A percentile compares a stretch with the other conserved stretches of the same genome.
Conservation (phyloP, 2,113 vertebrate genomes). For the Thryonomys swinderianus region DNA sequence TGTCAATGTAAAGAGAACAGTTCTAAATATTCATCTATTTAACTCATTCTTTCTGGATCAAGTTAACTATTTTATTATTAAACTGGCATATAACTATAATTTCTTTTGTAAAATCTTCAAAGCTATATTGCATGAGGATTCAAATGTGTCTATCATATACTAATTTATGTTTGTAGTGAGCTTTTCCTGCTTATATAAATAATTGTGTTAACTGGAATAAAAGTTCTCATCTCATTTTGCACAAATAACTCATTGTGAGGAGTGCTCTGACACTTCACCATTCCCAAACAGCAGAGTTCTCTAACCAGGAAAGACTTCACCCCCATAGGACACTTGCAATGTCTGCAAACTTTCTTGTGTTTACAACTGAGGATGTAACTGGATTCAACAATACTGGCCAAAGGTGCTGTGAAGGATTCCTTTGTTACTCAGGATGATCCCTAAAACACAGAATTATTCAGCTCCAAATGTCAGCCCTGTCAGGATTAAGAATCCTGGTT, state of each 20-base stretch:
- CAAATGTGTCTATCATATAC: neutral
- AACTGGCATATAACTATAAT: conserved; percentile 57
- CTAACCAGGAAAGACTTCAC: neutral
- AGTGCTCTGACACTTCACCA: neutral
- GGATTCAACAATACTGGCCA: neutral
- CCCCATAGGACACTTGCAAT: neutral
- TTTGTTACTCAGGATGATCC: neutral
- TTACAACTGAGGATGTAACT: neutral
- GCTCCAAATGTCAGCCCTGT: neutral
- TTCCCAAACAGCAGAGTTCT: neutral
- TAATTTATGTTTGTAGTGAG: neutral
- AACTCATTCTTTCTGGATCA: conserved; percentile 71
- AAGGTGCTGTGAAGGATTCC: neutral
- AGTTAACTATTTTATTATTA: conserved; percentile 67
- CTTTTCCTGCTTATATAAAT: neutral
- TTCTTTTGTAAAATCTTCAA: neutral
- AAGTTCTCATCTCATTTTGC: neutral
- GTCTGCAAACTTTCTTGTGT: neutral
- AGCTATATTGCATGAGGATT: neutral
- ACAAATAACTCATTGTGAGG: too few relatives aligned
- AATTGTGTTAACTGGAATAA: neutral
- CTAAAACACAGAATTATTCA: neutral
- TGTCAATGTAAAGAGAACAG: conserved; percentile 42
- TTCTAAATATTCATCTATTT: conserved; percentile 70
- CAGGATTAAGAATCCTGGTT: neutral